Percentiles rank a stretch among this genome's conserved stretches.
These are phyloP conservation scores for Calliphora vomitoria DNA, from an alignment of 2,888 invertebrate genomes.

Conservation along the genomic window DNA sequence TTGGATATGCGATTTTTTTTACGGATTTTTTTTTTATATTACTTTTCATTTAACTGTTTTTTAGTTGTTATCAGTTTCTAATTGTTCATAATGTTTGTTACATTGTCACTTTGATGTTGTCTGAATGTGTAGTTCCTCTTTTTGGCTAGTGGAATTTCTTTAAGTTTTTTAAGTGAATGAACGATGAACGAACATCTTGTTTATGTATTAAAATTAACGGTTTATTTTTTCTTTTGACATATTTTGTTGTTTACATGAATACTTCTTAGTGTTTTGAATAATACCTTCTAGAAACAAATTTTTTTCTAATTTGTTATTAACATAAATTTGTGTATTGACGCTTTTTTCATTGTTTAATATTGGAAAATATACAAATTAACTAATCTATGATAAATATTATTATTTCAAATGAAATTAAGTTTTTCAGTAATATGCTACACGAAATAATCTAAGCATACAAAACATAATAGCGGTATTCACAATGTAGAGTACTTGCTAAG, in stretches of 20 bases:
- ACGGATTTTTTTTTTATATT: not conserved
- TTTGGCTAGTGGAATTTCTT: not conserved
- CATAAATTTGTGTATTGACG: not conserved
- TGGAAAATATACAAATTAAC: not conserved
- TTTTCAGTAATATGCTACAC: too few relatives aligned
- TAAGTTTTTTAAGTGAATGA: not conserved
- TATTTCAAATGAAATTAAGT: too few relatives aligned
- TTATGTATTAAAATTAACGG: slow-evolving; percentile 11
- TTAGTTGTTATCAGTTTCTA: slow-evolving; percentile 7
- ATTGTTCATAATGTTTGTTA: not conserved
- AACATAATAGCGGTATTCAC: too few relatives aligned
- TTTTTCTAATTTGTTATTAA: not conserved
- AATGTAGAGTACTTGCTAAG: too few relatives aligned
- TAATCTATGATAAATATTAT: too few relatives aligned
- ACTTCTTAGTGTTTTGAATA: not conserved
- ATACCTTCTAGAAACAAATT: too few relatives aligned
- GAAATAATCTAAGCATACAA: too few relatives aligned
- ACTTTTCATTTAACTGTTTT: slow-evolving; percentile 19
- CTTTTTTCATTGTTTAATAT: not conserved
- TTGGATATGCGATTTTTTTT: slow-evolving; percentile 36
- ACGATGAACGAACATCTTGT: not conserved
- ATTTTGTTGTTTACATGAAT: slow-evolving; percentile 1
- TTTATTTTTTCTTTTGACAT: slow-evolving; percentile 13
- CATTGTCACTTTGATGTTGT: not conserved
- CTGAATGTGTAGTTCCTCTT: not conserved